These are phyloP conservation scores for Chymomyza amoena DNA, from an alignment of 2,888 invertebrate species.

Conservation along the genomic window DNA sequence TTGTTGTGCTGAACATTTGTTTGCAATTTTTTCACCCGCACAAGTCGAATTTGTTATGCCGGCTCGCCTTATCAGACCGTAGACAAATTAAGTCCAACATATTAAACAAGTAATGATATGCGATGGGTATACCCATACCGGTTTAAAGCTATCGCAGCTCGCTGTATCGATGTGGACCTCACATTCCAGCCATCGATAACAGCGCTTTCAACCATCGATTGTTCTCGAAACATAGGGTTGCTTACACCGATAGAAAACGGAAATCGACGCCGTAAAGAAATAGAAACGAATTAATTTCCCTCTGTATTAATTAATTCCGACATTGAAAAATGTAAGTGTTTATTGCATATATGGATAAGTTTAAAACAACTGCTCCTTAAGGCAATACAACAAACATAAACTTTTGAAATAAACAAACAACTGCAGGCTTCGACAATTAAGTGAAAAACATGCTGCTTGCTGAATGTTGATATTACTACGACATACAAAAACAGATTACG, in stretches of 20 bases:
- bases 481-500: neutral
- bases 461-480: neutral
- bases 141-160: neutral
- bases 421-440: neutral
- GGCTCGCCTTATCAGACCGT: no score
- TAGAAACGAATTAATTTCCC: neutral
- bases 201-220: neutral
- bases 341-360: neutral
- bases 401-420: neutral
- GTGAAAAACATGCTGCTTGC: neutral
- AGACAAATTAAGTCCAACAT: no score
- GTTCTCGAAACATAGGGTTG: neutral
- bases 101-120: neutral
- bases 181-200: neutral
- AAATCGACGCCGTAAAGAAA: neutral
- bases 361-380: neutral
- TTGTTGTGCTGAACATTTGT: no score
- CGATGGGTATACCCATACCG: neutral
- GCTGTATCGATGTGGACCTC: neutral
- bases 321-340: neutral
- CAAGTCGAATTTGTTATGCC: no score
- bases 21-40: no score
- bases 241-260: neutral
- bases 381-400: neutral
- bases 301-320: neutral